Percentiles rank a stretch among this genome's conserved stretches.
Conservation (phyloP, 2,113 vertebrate genomes). For the Hiodon alosoides region DNA sequence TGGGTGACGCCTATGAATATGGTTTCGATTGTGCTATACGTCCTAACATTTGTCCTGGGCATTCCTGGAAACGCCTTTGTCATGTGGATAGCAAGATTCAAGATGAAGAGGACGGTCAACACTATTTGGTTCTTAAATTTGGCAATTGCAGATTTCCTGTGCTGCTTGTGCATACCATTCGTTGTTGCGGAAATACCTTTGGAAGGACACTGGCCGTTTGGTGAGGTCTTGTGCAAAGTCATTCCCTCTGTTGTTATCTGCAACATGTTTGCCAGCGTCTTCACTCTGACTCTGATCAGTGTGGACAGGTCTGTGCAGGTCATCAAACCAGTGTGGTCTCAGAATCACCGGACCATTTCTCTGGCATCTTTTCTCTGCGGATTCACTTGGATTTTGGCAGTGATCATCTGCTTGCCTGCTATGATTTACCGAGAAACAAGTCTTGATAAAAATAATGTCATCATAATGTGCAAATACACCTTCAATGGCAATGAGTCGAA, state of each 20-base stretch:
- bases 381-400: constrained; percentile 58
- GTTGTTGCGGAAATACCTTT: constrained; percentile 54
- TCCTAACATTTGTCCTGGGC: constrained; percentile 58
- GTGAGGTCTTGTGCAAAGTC: constrained; percentile 65
- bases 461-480: constrained; percentile 7
- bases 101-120: constrained; percentile 69
- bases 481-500: too few relatives aligned
- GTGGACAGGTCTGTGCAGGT: constrained; percentile 68
- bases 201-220: constrained; percentile 61
- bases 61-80: constrained; percentile 69
- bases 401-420: constrained; percentile 58
- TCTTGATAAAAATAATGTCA: background rate
- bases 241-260: constrained; percentile 60
- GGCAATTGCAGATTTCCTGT: constrained; percentile 66
- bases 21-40: constrained; percentile 47
- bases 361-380: constrained; percentile 32
- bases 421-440: constrained; percentile 53
- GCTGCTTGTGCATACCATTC: constrained; percentile 69
- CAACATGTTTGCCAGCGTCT: constrained; percentile 76
- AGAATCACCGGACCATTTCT: constrained; percentile 61
- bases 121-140: constrained; percentile 72
- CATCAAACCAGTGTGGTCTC: constrained; percentile 69
- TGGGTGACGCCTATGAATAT: background rate
- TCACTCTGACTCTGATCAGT: constrained; percentile 64
- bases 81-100: constrained; percentile 66